Base-by-base conservation (phyloP, 1,140 invertebrate genomes). In the Telenomus remus region DNA sequence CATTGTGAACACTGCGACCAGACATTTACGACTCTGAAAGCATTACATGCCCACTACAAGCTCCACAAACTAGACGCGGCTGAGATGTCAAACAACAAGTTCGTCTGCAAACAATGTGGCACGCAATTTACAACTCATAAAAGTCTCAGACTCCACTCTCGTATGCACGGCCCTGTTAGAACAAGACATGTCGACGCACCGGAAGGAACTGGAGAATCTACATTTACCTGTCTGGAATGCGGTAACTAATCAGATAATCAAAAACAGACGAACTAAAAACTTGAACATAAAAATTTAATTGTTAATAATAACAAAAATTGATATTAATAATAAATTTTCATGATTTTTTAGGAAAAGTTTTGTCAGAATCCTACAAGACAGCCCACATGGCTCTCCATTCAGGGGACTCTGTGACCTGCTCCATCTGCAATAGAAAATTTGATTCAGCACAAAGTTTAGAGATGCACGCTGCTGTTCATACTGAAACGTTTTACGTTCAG, bases 391-490 rank as follows among this genome's bases (percentile, higher is more conserved):
- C 91, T 15, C 89, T 92, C 59, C 92, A 93, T 70, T 86, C 85
- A 13, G 88, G 89, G 11, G 80, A 84, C 55, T 87, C 85, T 13
- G 88, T 78, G 85, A 91, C 80, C 46, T 93, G 92, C 75, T 84
- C 89, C n/a, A 89, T 91, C 5, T 93, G 92, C 57, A 93, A 93
- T 77, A 88, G 91, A 43, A 91, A 93, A 66, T 94, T 94, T 71
- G 89, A 89, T 19, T 91, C 91, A 0, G 78, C 85, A 0, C 89
- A 90, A 34, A 92, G 91, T 81, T 87, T 93, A 8, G 88, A 91
- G 9, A 92, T 94, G 92, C 93, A 94, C 82, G 88, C 91, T 55
- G 91, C 90, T 60, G 92, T 93, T 27, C 93, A 94, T 56, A 79
- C 76, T 0, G 85, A 87, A 13, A 33, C 73, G 0, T 64, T 64